phyloP scores from a whole-genome alignment of 2,113 vertebrate genomes.

The Cranoglanis bouderius region DNA sequence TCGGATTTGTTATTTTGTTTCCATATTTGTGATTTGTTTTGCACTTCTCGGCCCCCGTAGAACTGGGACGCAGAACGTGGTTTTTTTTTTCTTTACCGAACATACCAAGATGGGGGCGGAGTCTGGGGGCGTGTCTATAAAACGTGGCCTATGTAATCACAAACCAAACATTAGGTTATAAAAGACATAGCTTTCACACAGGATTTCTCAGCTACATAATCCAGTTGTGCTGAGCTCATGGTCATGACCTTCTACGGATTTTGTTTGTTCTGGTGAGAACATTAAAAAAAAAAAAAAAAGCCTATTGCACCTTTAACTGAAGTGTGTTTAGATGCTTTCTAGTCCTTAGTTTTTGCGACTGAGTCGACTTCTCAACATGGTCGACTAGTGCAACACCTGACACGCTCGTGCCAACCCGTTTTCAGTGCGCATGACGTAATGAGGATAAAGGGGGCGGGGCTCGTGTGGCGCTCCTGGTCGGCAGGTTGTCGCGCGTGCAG shows the following conservation, averaged over 20 bases:
- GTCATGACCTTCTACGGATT: neutral
- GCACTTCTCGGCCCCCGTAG: no score
- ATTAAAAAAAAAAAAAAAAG: neutral
- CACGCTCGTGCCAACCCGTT: neutral
- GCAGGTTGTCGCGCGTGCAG: slow-evolving; percentile 15
- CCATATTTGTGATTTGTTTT: no score
- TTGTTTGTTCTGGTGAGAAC: neutral
- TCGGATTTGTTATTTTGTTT: no score
- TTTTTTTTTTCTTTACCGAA: no score
- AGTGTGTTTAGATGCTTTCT: no score
- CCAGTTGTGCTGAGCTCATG: neutral
- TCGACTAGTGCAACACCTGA: neutral
- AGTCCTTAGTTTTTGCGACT: neutral
- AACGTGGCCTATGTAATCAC: neutral
- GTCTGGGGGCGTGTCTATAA: neutral
- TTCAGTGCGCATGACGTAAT: slow-evolving; percentile 4
- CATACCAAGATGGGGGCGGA: neutral
- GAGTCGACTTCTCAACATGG: no score
- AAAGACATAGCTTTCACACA: neutral
- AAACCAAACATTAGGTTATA: neutral
- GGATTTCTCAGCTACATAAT: neutral
- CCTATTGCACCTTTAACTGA: no score
- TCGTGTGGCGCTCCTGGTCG: neutral
- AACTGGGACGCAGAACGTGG: no score
- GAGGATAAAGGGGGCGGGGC: neutral